Percentiles rank a stretch among this genome's conserved stretches.
Conservation (phyloP, 2,113 vertebrate species). For the Grammomys surdaster region DNA sequence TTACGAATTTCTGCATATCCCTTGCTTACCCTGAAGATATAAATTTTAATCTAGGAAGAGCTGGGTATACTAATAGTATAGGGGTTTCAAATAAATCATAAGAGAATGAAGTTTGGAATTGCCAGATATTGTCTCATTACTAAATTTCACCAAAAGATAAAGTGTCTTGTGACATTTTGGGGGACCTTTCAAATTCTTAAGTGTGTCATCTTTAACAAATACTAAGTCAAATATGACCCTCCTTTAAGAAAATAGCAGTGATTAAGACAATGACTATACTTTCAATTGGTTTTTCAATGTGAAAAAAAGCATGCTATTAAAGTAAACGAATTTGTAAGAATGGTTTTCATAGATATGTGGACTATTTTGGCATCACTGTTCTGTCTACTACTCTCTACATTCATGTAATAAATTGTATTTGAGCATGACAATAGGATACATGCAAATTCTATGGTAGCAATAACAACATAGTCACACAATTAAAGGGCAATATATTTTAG, state of each 20-base stretch:
- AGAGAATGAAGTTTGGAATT: neutral
- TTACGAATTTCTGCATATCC: neutral
- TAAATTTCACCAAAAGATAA: neutral
- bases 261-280: neutral
- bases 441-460: neutral
- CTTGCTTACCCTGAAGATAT: neutral
- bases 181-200: neutral
- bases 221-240: neutral
- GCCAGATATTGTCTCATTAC: neutral
- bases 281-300: neutral
- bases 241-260: neutral
- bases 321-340: neutral
- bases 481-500: neutral
- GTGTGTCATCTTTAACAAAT: conserved; percentile 43
- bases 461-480: neutral
- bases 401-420: conserved; percentile 1
- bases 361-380: neutral
- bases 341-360: neutral
- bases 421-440: neutral
- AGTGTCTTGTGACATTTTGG: neutral
- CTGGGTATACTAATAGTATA: neutral
- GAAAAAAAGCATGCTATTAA: neutral
- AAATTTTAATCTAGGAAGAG: neutral
- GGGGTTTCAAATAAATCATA: neutral
- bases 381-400: neutral